These are phyloP conservation scores for Agapornis canus DNA, from an alignment of 2,797 vertebrate genomes.

Conservation along the genomic window DNA sequence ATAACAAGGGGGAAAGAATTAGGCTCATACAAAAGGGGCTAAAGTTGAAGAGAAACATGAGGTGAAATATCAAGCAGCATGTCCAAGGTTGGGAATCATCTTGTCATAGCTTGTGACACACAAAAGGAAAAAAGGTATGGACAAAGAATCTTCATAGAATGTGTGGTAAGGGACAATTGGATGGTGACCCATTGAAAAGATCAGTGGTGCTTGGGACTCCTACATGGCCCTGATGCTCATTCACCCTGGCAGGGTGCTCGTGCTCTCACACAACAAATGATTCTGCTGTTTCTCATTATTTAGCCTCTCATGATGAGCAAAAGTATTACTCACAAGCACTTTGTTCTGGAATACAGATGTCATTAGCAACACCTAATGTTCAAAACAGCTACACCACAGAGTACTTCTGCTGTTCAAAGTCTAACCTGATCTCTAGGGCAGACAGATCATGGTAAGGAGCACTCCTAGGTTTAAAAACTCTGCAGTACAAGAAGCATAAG, in stretches of 20 bases:
- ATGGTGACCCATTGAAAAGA: not conserved
- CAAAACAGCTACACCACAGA: not conserved
- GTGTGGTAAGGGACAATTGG: not conserved
- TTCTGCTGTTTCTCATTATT: not conserved
- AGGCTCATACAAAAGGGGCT: not conserved
- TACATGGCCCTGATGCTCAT: fast-evolving
- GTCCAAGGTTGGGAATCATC: not conserved
- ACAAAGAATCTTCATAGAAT: not conserved
- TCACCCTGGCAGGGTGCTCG: not conserved
- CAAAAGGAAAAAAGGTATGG: not conserved
- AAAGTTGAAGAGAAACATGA: not conserved
- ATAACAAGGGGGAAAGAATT: not conserved
- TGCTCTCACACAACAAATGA: not conserved
- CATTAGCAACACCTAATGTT: not conserved
- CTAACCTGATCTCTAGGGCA: not conserved
- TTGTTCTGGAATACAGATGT: not conserved
- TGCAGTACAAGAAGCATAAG: not conserved
- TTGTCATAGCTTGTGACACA: not conserved
- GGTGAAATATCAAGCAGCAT: not conserved
- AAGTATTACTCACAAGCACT: not conserved
- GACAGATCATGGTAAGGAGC: not conserved
- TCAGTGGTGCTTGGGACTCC: not conserved
- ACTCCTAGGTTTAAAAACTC: not conserved
- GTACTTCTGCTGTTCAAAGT: not conserved
- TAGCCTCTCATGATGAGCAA: not conserved